These are phyloP conservation scores for Microtus ochrogaster DNA, from an alignment of 2,113 vertebrate species.

Conservation along the genomic window DNA sequence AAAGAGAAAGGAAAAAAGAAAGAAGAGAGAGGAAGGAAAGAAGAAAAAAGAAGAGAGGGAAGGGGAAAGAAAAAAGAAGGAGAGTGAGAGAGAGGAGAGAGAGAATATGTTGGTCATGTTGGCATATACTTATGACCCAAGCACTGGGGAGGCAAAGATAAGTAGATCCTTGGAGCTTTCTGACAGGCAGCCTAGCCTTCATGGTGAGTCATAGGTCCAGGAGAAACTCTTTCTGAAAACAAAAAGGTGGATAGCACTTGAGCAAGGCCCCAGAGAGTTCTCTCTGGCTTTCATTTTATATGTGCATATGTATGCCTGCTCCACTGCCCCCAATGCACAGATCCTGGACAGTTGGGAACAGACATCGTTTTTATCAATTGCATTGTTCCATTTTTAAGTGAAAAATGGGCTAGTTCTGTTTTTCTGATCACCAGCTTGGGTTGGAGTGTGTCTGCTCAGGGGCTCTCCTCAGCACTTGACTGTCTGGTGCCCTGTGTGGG, in stretches of 20 bases:
- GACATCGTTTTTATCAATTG: background rate
- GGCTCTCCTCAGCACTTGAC: background rate
- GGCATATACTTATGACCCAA: background rate
- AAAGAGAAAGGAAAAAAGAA: too few species aligned
- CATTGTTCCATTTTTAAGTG: conserved; percentile 11
- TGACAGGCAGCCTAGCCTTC: background rate
- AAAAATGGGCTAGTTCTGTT: background rate
- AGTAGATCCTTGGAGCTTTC: background rate
- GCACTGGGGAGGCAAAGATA: too few species aligned
- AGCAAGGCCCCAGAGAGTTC: background rate
- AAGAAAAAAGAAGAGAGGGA: background rate
- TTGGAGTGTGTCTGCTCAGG: background rate
- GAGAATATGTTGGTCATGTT: background rate
- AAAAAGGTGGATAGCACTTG: background rate
- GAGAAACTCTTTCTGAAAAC: background rate
- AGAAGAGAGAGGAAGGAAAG: background rate
- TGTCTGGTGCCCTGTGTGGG: background rate
- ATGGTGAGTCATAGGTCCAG: background rate
- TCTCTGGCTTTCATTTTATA: background rate
- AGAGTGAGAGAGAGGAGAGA: background rate
- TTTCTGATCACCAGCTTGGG: background rate
- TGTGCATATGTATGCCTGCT: background rate
- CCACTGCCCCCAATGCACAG: background rate
- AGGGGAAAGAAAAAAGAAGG: fast-evolving
- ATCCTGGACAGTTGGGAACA: background rate